Base-by-base conservation (phyloP, 2,888 invertebrate species). In the Patella ulyssiponensis region DNA sequence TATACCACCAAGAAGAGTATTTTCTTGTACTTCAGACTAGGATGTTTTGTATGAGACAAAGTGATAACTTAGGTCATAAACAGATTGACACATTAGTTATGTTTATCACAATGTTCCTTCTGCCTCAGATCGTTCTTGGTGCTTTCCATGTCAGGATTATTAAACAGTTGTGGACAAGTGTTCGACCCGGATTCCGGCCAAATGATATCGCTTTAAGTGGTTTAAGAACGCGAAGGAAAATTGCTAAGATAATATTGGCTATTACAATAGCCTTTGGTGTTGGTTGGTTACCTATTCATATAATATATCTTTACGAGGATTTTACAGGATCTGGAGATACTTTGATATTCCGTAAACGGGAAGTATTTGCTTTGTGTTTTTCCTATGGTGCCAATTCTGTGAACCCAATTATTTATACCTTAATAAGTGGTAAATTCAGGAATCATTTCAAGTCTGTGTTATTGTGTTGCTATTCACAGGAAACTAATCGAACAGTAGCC, bases 221-320 rank as follows among this genome's bases (percentile, higher is more conserved):
- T 2, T 52, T 80, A 27, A 76, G 74, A 15, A 80, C 80, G 70
- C 77, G 81, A 74, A 70, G 81, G 4, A 76, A 78, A 71, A 77
- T 81, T 9, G 79, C 80, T 51, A 81, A 76, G 51, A 81, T 81
- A n/a, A 78, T 83, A n/a, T 79, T 83, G 53, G 81, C 81, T 7
- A 77, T 83, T 33, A 81, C 83, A 11, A 15, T 77, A 12, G 81
- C 81, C 0, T 83, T 83, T 54, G 81, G 77, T 27, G 51, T 81
- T n/a, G 80, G 81, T 23, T 83, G 83, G 83, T 74, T 83, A 27
- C 83, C 83, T 17, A 74, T 80, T 33, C 83, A 83, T 17, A 64
- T 81, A 7, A 77, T 79, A 12, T 72, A 79, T 27, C 75, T 83
- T 69, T 73, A 56, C 51, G 79, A 80, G 58, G 81, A 81, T 44